Evolutionary conservation across 2,797 vertebrate genomes (phyloP).

Genomic region (Melanotaenia maccullochi): DNA sequence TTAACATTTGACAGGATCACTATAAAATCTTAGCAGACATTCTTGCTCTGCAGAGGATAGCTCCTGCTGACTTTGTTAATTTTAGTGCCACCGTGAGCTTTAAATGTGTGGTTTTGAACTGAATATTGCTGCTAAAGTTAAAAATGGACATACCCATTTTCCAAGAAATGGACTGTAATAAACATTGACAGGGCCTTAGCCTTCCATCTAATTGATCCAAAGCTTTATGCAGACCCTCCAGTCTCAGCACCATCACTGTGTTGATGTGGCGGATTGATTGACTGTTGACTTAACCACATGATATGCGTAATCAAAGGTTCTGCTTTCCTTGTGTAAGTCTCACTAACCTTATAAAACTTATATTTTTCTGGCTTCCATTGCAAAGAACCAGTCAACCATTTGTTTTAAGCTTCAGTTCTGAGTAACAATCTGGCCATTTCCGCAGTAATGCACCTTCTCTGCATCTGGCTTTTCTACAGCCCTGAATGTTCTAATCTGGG

Average conservation of each 20-base stretch:
- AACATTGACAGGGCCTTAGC: not conserved
- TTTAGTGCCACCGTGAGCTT: not conserved
- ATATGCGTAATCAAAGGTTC: not conserved
- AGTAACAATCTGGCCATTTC: conserved; percentile 29
- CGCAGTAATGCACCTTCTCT: conserved; percentile 25
- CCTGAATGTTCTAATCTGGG: conserved; percentile 63
- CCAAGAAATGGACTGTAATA: not conserved
- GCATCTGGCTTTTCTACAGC: conserved; percentile 56
- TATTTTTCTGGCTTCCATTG: not conserved
- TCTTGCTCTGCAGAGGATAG: no score
- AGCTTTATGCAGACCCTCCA: not conserved
- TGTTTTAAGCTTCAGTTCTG: conserved; percentile 11
- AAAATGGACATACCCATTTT: not conserved
- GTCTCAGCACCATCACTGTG: not conserved
- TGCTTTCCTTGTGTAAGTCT: not conserved
- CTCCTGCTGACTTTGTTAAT: no score
- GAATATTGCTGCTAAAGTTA: not conserved
- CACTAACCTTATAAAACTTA: not conserved
- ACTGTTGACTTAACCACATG: not conserved
- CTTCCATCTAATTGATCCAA: not conserved
- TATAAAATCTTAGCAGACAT: not conserved
- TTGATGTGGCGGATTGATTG: not conserved
- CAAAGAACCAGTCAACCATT: conserved; percentile 4
- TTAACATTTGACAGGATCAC: not conserved
- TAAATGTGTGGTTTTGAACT: not conserved